These are phyloP conservation scores for Incurvaria masculella DNA, from an alignment of 2,888 invertebrate species.

Conservation along the genomic window DNA sequence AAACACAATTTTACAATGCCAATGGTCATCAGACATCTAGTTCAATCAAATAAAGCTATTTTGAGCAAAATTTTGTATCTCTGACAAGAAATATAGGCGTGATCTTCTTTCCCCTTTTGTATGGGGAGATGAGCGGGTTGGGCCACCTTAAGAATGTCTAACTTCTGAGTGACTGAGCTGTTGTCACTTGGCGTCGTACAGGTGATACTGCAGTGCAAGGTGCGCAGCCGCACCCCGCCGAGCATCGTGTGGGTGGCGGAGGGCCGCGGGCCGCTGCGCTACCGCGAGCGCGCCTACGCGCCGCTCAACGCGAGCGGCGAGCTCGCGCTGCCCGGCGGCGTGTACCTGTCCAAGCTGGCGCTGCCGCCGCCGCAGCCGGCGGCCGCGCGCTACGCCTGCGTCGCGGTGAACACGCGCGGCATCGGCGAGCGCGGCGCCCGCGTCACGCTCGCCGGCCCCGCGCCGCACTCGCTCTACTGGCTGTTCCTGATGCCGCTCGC, in stretches of 20 bases:
- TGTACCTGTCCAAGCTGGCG: conserved; percentile 11
- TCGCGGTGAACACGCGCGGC: conserved; percentile 14
- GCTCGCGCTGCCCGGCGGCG: conserved; percentile 6
- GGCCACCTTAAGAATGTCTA: too few relatives aligned
- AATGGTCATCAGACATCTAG: too few relatives aligned
- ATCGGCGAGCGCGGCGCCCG: conserved; percentile 11
- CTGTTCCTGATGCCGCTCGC: conserved; percentile 14
- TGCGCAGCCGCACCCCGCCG: conserved; percentile 9
- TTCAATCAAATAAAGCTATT: too few relatives aligned
- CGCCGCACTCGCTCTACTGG: conserved; percentile 11
- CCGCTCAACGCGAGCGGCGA: conserved; percentile 8
- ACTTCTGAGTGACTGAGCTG: too few relatives aligned
- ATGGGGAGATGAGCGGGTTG: too few relatives aligned
- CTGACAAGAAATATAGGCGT: too few relatives aligned
- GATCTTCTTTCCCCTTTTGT: too few relatives aligned
- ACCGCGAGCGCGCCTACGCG: conserved; percentile 7
- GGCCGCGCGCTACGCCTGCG: conserved; percentile 12
- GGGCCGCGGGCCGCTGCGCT: conserved; percentile 3
- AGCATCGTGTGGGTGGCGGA: conserved; percentile 11
- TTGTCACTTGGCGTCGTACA: not conserved
- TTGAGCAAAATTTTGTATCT: too few relatives aligned
- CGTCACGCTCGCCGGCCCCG: not conserved
- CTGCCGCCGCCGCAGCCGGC: conserved; percentile 6
- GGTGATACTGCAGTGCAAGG: conserved; percentile 15
- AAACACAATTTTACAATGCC: too few relatives aligned